Base-by-base conservation (phyloP, 2,797 vertebrate species). In the Psittacula derbiana region DNA sequence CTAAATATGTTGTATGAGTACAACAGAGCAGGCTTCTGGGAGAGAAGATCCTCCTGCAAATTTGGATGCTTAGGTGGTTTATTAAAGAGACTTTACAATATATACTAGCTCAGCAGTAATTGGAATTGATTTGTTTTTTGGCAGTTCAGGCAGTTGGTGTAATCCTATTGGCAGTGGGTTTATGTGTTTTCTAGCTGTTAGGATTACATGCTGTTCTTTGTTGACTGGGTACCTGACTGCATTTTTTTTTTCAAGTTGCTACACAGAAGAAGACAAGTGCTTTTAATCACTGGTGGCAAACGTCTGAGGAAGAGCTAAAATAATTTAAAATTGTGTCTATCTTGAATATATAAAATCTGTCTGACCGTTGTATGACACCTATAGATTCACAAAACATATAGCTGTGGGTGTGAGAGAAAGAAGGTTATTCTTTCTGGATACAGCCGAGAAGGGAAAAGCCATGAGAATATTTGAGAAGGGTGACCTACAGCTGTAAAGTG, bases 361-460 rank as follows among this genome's bases (percentile, higher is more conserved):
- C 11, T 65, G 31, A 31, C 25, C 28, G 55, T 36, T 27, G 31
- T 23, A 2, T 12, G 12, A 17, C 5, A 17, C 5, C 18, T 65
- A 0, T 16, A 0, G 50, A 2, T 12, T 12, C 10, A 40, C 30
- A 19, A 71, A 86, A 6, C 2, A 3, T 23, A 13, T 1, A 57
- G 36, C 16, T 49, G 18, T 67, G 44, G 16, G 23, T 19, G 10
- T 8, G 23, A 33, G 43, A 25, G 33, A 21, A 36, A 60, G 21
- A 43, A 66, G 25, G 41, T 0, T 20, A 1, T 31, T 83, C 5
- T 53, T 86, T 10, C 41, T 67, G 66, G 31, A 5, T 58, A 49
- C 11, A 3, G 10, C 6, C 6, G 41, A 25, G 61, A 41, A 74
- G 12, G 15, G 28, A 75, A 44, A 30, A 64, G 28, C 28, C 6